Conservation (phyloP, 1,140 invertebrate species). For the Episyrphus balteatus region DNA sequence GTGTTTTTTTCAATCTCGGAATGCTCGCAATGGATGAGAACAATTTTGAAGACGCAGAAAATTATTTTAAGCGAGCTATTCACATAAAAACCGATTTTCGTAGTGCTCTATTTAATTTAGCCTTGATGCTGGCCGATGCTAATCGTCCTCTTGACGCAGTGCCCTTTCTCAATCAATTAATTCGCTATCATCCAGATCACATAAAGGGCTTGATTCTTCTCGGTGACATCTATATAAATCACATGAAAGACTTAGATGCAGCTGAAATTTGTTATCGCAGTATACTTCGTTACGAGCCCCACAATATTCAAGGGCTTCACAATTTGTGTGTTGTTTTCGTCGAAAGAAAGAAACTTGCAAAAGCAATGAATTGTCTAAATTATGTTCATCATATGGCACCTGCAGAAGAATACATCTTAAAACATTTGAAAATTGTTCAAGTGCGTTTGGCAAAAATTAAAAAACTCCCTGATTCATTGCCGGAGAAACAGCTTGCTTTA, state of each 20-base stretch:
- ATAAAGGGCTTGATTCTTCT: slow-evolving; percentile 88
- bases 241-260: slow-evolving; percentile 85
- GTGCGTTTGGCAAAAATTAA: slow-evolving; percentile 30
- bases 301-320: slow-evolving; percentile 88
- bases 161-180: slow-evolving; percentile 82
- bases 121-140: slow-evolving; percentile 77
- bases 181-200: slow-evolving; percentile 86
- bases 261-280: slow-evolving; percentile 88
- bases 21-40: slow-evolving; percentile 95
- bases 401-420: slow-evolving; percentile 78
- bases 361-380: slow-evolving; percentile 74
- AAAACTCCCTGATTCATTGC: slow-evolving; percentile 30
- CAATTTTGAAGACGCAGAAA: slow-evolving; percentile 74
- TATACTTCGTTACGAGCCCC: slow-evolving; percentile 77
- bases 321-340: slow-evolving; percentile 94
- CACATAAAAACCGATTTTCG: slow-evolving; percentile 76
- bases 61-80: slow-evolving; percentile 77
- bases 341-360: slow-evolving; percentile 70
- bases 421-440: slow-evolving; percentile 53
- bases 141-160: slow-evolving; percentile 82
- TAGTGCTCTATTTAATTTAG: slow-evolving; percentile 90
- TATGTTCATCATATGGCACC: slow-evolving; percentile 70
- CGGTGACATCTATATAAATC: slow-evolving; percentile 94
- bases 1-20: slow-evolving; percentile 87
- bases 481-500: slow-evolving; percentile 30